Percentiles rank a stretch among this genome's conserved stretches.
These are phyloP conservation scores for Kryptopterus vitreolus DNA, from an alignment of 2,797 vertebrate genomes.

Conservation along the genomic window DNA sequence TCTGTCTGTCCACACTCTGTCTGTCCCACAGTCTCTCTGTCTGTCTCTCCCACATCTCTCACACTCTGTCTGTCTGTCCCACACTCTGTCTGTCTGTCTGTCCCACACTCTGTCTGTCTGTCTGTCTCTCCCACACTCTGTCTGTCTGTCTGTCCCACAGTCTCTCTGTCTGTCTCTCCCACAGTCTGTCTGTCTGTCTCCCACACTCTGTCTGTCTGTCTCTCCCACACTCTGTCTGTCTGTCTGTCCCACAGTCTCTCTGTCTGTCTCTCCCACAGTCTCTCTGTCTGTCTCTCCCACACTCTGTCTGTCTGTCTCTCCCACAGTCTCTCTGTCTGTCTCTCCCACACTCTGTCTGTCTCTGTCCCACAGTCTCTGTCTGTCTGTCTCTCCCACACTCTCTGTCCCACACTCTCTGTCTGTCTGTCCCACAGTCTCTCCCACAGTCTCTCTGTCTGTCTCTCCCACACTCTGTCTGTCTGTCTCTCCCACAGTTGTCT, in stretches of 20 bases:
- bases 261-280: no score
- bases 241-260: no score
- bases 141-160: no score
- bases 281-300: not conserved
- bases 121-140: no score
- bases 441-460: not conserved
- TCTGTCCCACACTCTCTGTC: no score
- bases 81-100: slow-evolving; percentile 58
- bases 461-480: not conserved
- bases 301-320: not conserved
- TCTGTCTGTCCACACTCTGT: no score
- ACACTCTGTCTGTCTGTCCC: slow-evolving; percentile 43
- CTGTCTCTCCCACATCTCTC: not conserved
- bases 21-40: not conserved
- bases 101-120: no score
- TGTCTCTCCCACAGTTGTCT: not conserved
- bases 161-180: not conserved
- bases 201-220: no score
- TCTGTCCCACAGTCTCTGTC: no score
- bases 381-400: no score
- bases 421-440: no score
- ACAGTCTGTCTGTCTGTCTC: not conserved
- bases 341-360: not conserved
- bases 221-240: no score
- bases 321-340: not conserved